Evolutionary conservation across 2,888 invertebrate species (phyloP), one percentile per base, ranked within the genome.

Genomic region (Seira sanloemensis): DNA sequence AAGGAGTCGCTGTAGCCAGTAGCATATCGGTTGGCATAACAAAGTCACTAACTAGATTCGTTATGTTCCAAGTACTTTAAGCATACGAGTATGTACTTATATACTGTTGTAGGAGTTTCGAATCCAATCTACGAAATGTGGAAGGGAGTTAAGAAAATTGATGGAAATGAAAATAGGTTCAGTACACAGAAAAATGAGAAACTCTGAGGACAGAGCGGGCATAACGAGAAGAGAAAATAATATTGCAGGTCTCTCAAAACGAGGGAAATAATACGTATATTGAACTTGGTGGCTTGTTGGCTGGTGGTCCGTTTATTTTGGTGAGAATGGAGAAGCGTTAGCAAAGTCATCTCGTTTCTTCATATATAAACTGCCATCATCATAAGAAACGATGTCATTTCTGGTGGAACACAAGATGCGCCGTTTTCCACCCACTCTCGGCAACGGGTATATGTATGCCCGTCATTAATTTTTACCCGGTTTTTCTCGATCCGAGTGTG

Each of bases 331-430:
- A 62, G 65, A 23, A 71, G 62, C 58, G 81, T 76, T 81, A 37
- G 75, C 69, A 69, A 82, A 82, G 67, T 76, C 72, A 82, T 82
- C 66, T 77, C 76, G 76, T 76, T 72, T 82, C 72, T 77, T 76
- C 66, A 72, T 71, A 82, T 66, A 82, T 76, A 66, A 75, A 81
- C 68, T 46, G 65, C 72, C 76, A 82, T 82, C 82, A 77, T 81
- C 72, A 72, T 54, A 75, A 75, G 66, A 76, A 81, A 81, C 24
- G 82, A 82, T 77, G 76, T 77, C 76, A 76, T 77, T 82, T 82
- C 21, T 25, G 66, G 73, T 25, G 50, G 37, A n/a, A n/a, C 12
- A 37, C 37, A 37, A 7, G 5, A 12, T 7, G 37, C 37, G 37
- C 37, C 12, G 4, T 12, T 37, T 37, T 37, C 37, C 12, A n/a